Evolutionary conservation across 2,797 vertebrate genomes (phyloP).

Genomic region (Chiropotes sagulatus): DNA sequence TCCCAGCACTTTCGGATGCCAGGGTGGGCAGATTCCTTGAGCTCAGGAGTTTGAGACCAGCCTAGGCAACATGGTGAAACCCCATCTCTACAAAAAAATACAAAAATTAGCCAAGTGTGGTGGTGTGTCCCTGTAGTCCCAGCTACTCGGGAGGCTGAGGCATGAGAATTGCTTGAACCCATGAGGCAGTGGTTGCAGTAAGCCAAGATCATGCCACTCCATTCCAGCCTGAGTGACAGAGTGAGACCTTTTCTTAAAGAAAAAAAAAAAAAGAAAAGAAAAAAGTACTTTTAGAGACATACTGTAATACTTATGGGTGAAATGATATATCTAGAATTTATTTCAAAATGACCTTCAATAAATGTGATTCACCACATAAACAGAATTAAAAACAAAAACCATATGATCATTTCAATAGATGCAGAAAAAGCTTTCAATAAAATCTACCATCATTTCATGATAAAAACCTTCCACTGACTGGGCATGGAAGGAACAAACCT

Average conservation of each 20-base stretch:
- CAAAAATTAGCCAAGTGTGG: neutral
- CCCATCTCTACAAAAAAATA: neutral
- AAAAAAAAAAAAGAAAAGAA: neutral
- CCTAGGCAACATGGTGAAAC: neutral
- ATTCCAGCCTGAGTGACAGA: neutral
- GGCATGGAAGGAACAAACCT: neutral
- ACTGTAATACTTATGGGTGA: neutral
- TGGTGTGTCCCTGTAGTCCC: neutral
- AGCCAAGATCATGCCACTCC: neutral
- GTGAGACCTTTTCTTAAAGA: neutral
- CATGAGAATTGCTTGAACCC: neutral
- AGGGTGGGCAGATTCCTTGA: neutral
- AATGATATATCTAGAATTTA: neutral
- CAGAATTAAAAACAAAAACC: neutral
- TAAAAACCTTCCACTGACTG: neutral
- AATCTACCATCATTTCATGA: neutral
- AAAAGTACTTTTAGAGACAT: neutral
- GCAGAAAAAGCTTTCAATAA: neutral
- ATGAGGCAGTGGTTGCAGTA: neutral
- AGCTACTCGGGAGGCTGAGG: neutral
- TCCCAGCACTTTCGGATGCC: neutral
- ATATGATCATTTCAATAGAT: neutral
- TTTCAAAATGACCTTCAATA: neutral
- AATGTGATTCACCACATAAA: neutral
- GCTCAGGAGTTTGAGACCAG: neutral